These are phyloP conservation scores for Epinephelus awoara DNA, from an alignment of 2,797 vertebrate genomes.

Conservation along the genomic window DNA sequence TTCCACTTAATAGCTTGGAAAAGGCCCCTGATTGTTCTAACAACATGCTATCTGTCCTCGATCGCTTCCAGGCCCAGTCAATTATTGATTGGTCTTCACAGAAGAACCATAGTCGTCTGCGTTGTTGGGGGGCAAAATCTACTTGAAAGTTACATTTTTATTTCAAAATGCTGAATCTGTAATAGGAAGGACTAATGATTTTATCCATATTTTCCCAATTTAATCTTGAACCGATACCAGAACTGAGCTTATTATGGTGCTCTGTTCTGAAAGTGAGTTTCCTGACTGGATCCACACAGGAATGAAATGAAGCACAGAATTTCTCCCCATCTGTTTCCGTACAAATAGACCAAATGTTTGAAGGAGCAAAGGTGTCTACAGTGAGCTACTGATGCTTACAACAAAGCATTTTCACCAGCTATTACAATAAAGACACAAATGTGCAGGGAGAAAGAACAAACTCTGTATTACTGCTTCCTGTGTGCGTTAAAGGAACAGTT, in stretches of 20 bases:
- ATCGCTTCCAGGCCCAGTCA: slow-evolving; percentile 72
- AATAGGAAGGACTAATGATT: slow-evolving; percentile 35
- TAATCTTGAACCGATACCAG: slow-evolving; percentile 23
- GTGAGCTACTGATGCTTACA: background rate
- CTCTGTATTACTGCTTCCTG: background rate
- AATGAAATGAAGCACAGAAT: slow-evolving; percentile 4
- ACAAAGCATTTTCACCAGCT: background rate
- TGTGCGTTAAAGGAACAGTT: background rate
- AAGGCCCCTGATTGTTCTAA: slow-evolving; percentile 76
- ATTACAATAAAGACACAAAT: background rate
- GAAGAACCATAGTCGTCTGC: slow-evolving; percentile 27
- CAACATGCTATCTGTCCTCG: slow-evolving; percentile 66
- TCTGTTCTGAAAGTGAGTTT: background rate
- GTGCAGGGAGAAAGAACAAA: background rate
- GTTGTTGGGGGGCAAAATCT: slow-evolving; percentile 27
- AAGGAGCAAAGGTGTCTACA: background rate
- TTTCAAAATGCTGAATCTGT: slow-evolving; percentile 30
- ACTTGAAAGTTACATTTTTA: slow-evolving; percentile 26
- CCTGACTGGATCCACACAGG: background rate
- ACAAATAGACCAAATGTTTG: slow-evolving; percentile 3
- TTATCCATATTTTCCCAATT: slow-evolving; percentile 25
- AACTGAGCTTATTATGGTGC: background rate
- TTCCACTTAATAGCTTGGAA: slow-evolving; percentile 81
- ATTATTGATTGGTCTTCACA: slow-evolving; percentile 60
- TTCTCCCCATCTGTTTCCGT: slow-evolving; percentile 11